Base-by-base conservation (phyloP, 2,113 vertebrate genomes). In the Zapus hudsonius region DNA sequence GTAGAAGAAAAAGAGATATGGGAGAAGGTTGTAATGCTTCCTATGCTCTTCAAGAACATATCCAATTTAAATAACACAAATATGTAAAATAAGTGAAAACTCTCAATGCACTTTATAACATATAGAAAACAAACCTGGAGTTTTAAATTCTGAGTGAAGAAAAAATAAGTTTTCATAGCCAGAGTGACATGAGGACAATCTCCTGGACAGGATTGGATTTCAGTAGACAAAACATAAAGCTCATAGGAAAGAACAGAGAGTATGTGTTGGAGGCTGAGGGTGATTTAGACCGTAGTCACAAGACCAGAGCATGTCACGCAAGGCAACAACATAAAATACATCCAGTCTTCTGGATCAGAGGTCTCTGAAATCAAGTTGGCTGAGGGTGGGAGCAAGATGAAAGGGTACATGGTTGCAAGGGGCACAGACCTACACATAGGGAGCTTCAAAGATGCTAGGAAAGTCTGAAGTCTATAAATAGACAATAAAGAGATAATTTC, bases 401-500 rank as follows among this genome's bases (percentile, higher is more conserved):
- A 89, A 78, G 25, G n/a, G 73, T 88, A 40, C 16, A 31, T 66
- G 29, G 40, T 70, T 82, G 57, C 31, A 3, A 70, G 11, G 5
- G 40, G 4, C 47, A 93, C 1, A 78, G 61, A 22, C 0, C 15
- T 87, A 22, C 40, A 47, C 11, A 3, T 67, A 12, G 19, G 52
- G 29, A 86, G 74, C 94, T 74, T 31, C 42, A 67, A 70, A 89
- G 52, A 75, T 79, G 31, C 20, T 25, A 52, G 16, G 19, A 93
- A 92, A 15, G 13, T 66, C 74, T 82, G n/a, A 82, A 63, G 87
- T 88, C 69, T 79, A 78, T 38, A 91, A 76, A 69, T 63, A 80
- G 63, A 93, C 7, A 84, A 59, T 40, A 42, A 84, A 88, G 40
- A 84, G 16, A 70, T 55, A 59, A 88, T 90, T 87, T 94, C 7